A percentile compares a stretch with the other conserved stretches of the same genome.
phyloP scores from a whole-genome alignment of 1,140 invertebrate species.

The Condylostylus longicornis region DNA sequence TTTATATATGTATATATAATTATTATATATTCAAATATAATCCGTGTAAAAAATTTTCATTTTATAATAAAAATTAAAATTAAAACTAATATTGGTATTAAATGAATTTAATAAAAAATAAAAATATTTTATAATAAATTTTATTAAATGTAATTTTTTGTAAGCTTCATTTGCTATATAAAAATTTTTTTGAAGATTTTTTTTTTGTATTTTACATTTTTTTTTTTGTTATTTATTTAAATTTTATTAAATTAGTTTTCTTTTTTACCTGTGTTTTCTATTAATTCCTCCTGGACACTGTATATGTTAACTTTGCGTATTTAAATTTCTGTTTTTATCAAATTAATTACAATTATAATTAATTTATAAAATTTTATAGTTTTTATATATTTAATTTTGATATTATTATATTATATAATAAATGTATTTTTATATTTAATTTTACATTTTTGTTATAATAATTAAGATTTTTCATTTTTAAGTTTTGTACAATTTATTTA shows the following conservation, averaged over 20 bases:
- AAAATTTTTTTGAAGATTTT: too few relatives aligned
- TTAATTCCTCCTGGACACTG: conserved; percentile 15
- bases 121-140: too few relatives aligned
- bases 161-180: neutral
- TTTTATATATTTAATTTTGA: conserved; percentile 8
- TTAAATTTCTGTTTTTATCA: conserved; percentile 9
- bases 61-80: too few relatives aligned
- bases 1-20: too few relatives aligned
- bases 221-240: conserved; percentile 6
- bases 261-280: conserved; percentile 14
- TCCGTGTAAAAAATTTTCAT: too few relatives aligned
- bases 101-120: too few relatives aligned
- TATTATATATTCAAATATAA: too few relatives aligned
- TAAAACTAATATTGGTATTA: too few relatives aligned
- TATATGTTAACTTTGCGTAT: conserved; percentile 18
- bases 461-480: conserved; percentile 11
- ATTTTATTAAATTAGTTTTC: conserved; percentile 9
- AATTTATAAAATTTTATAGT: conserved; percentile 18
- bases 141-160: neutral
- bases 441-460: conserved; percentile 11
- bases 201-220: conserved; percentile 8
- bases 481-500: conserved; percentile 6
- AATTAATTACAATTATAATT: conserved; percentile 28
- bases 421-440: conserved; percentile 3
- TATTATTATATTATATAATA: conserved; percentile 4